phyloP scores from a whole-genome alignment of 2,113 vertebrate genomes.

The Bombycilla garrulus region DNA sequence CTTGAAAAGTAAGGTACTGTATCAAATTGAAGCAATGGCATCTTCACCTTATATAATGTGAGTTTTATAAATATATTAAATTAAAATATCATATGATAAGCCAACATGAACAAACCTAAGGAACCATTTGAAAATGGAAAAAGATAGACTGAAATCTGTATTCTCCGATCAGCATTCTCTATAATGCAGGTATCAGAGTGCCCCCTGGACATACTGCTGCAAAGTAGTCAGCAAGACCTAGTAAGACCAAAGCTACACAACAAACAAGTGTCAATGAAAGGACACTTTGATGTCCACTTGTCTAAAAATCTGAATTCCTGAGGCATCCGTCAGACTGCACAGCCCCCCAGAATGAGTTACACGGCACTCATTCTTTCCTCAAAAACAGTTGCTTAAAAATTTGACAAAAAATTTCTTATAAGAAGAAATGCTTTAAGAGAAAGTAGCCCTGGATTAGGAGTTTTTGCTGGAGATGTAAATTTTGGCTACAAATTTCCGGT shows the following conservation, averaged over 20 bases:
- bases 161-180: background rate
- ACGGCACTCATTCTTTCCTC: accelerated
- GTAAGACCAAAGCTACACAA: background rate
- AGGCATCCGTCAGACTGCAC: background rate
- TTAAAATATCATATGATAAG: background rate
- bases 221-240: background rate
- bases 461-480: background rate
- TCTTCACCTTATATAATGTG: background rate
- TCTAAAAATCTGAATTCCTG: background rate
- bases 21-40: background rate
- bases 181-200: background rate
- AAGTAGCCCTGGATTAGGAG: background rate
- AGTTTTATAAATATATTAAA: background rate
- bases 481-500: background rate
- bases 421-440: background rate
- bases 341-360: background rate
- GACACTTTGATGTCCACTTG: background rate
- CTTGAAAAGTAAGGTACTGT: background rate
- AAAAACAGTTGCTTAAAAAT: background rate
- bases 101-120: background rate
- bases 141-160: background rate
- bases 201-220: background rate
- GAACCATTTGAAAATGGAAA: background rate
- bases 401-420: background rate
- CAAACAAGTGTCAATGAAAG: background rate